Percentiles rank a stretch among this genome's conserved stretches.
These are phyloP conservation scores for Ichneumon xanthorius DNA, from an alignment of 2,888 invertebrate genomes.

Conservation along the genomic window DNA sequence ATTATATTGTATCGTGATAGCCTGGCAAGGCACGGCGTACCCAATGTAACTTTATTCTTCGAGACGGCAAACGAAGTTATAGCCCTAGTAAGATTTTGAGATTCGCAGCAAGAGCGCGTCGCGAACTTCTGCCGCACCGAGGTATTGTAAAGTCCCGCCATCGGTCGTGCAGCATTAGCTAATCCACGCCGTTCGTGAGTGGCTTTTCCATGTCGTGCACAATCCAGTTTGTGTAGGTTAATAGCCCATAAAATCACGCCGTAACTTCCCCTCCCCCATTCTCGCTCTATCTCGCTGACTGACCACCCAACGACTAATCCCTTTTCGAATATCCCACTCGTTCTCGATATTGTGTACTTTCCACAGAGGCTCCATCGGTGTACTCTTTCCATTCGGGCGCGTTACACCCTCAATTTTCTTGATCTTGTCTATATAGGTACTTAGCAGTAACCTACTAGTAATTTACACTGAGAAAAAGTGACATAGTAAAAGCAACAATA, in stretches of 20 bases:
- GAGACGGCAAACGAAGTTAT: constrained; percentile 5
- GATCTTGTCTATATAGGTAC: background rate
- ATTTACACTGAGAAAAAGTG: too few species aligned
- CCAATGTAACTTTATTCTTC: background rate
- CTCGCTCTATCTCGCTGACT: constrained; percentile 43
- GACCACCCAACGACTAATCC: constrained; percentile 52
- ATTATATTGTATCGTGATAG: constrained; percentile 27
- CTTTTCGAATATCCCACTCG: constrained; percentile 36
- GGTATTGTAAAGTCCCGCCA: constrained; percentile 39
- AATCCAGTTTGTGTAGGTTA: constrained; percentile 70
- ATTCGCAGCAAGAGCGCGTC: constrained; percentile 2
- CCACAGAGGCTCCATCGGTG: background rate
- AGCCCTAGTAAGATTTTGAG: background rate
- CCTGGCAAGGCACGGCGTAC: background rate
- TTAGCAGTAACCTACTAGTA: background rate
- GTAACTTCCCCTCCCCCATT: constrained; percentile 64
- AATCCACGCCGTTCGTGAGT: constrained; percentile 56
- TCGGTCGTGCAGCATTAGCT: constrained; percentile 56
- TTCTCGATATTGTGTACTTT: constrained; percentile 12
- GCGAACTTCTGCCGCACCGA: constrained; percentile 26
- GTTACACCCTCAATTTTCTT: background rate
- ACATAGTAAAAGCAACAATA: too few species aligned
- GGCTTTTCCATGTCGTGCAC: constrained; percentile 68
- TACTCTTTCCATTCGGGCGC: background rate
- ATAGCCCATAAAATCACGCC: constrained; percentile 73